phyloP scores from a whole-genome alignment of 2,113 vertebrate species.

The Acrocephalus kingi region DNA sequence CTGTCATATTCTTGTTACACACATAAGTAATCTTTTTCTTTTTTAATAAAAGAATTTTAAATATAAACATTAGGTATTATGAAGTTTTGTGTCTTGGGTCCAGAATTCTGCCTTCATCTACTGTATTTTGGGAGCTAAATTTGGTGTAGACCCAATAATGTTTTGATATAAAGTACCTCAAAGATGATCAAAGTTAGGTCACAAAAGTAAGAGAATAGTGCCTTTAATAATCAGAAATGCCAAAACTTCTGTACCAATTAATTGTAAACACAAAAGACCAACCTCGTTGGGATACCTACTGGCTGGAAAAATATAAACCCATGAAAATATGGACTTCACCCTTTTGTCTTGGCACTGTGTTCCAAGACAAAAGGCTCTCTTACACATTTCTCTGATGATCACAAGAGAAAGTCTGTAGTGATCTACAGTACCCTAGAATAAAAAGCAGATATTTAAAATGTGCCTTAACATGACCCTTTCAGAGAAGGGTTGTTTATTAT shows the following conservation, averaged over 20 bases:
- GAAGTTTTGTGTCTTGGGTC: neutral
- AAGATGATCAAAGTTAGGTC: neutral
- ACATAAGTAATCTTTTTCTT: rapidly evolving
- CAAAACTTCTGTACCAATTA: neutral
- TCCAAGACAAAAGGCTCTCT: neutral
- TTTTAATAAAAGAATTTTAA: neutral
- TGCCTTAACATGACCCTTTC: neutral
- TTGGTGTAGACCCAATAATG: neutral
- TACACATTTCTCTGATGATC: rapidly evolving
- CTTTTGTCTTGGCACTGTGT: neutral
- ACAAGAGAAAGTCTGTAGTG: neutral
- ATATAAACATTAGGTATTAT: neutral
- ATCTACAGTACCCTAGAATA: neutral
- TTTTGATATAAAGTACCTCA: neutral
- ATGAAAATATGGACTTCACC: neutral
- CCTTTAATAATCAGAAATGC: neutral
- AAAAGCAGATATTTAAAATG: neutral
- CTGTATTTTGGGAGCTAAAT: neutral
- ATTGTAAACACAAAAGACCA: neutral
- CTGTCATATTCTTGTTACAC: neutral
- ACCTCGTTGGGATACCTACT: neutral
- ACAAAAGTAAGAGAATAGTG: neutral
- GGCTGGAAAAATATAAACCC: neutral
- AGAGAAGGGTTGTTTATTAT: neutral
- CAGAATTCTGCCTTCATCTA: neutral